phyloP scores from a whole-genome alignment of 2,888 invertebrate genomes.

The Diploptera punctata region DNA sequence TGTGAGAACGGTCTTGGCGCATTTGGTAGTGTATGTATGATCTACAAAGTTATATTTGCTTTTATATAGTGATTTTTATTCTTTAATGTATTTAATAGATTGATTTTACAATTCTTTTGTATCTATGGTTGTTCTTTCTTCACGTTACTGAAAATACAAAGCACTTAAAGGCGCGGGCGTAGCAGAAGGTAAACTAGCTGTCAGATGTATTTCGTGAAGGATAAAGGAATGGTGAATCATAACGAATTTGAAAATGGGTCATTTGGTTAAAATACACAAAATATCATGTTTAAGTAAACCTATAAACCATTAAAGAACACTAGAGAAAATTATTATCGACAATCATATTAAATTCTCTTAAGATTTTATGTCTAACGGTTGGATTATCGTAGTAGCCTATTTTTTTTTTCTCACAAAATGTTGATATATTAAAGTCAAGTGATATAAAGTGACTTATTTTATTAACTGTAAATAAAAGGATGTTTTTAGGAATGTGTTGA shows the following conservation, averaged over 20 bases:
- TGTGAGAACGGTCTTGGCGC: background rate
- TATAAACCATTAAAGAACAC: too few relatives aligned
- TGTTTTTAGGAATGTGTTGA: too few relatives aligned
- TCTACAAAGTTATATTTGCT: background rate
- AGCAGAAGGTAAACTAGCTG: background rate
- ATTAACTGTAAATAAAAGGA: too few relatives aligned
- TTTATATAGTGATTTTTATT: background rate
- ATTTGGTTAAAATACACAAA: too few relatives aligned
- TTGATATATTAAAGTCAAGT: too few relatives aligned
- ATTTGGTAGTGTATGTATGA: background rate
- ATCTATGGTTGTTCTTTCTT: background rate
- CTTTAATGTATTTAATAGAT: background rate
- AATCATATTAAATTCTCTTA: too few relatives aligned
- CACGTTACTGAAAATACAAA: background rate
- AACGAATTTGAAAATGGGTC: background rate
- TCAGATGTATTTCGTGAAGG: background rate
- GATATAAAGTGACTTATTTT: too few relatives aligned
- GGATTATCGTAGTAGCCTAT: too few relatives aligned
- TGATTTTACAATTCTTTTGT: background rate
- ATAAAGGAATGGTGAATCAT: background rate
- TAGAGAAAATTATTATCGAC: too few relatives aligned
- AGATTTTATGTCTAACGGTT: too few relatives aligned
- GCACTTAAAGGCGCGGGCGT: background rate
- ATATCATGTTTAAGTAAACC: too few relatives aligned
- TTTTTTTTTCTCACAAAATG: too few relatives aligned